Evolutionary conservation across 2,113 vertebrate species (phyloP), one percentile per base, ranked within the genome.

Genomic region (Apodemus speciosus): DNA sequence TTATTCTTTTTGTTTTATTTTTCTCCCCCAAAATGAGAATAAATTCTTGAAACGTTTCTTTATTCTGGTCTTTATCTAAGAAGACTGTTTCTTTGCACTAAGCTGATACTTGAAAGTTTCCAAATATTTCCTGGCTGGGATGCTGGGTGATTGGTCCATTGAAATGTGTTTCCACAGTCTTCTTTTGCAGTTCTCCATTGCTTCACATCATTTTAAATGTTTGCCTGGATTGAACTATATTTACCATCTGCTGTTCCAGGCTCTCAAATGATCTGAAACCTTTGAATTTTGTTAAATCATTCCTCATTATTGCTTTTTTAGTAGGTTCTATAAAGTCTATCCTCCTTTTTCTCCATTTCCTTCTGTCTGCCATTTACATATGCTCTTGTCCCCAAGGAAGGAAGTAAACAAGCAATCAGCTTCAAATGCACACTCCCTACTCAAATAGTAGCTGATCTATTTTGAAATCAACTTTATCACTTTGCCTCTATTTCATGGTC

Each of bases 221-320:
- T 96, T 96, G 80, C 92, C 93, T 94, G 91, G 92, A 96, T 92
- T 96, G 92, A 96, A 91, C 95, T 97, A 95, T 97, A 93, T 88
- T 96, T 97, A 90, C 91, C 96, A 97, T 97, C 96, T 96, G 92
- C 80, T 97, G 92, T 96, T 94, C 92, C 87, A 84, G 43, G 72
- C 91, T 96, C 38, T 89, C 87, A 95, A 97, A 94, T 95, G 92
- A 96, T 95, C 94, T 90, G 64, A 96, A 96, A 96, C 90, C 92
- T 96, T 94, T 91, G 92, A 96, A 93, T 96, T 96, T 95, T 95
- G 95, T 96, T 97, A 96, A 96, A 95, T 96, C 94, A 94, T 85
- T 96, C 88, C 95, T 96, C 95, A 92, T 96, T 95, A 97, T 94
- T 95, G 88, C 94, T 94, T 93, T 95, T 97, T 97, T 96, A 97